Evolutionary conservation across 1,140 invertebrate species (phyloP), one percentile per base, ranked within the genome.

Genomic region (Drosophila parvula): DNA sequence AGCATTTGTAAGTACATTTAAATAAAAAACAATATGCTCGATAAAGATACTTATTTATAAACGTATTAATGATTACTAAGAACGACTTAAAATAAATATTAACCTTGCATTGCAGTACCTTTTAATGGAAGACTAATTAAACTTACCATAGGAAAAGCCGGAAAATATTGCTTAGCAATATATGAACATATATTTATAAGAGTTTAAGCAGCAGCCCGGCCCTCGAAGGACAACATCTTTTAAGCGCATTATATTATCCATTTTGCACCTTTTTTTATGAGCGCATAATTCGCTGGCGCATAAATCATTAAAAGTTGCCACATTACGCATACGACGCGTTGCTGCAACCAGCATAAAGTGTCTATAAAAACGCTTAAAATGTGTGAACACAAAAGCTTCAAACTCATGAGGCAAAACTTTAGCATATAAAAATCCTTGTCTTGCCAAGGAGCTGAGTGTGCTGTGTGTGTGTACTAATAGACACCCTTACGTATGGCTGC

Each of bases 331-430:
- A 84, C 80, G 73, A 58, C 64, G 62, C 55, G 79, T 74, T 74
- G 79, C 70, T 68, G 61, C 53, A 70, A 16, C 57, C 79, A 71
- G 75, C 76, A 83, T 76, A 82, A 82, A 82, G 81, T 82, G 71
- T 83, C 70, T 79, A 82, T 82, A 82, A 82, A 83, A 83, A 76
- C 76, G 80, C 60, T 79, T 82, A 79, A 83, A 82, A 79, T 82
- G 80, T 79, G 80, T 69, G 58, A 79, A 69, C 47, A 56, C 43
- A 71, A 71, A 71, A 71, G 68, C 68, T 70, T 70, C 68, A 70
- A 71, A 70, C 68, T 71, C 68, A 71, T 71, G 65, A 59, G 68
- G 47, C 76, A 47, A 62, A 82, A 82, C 70, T 83, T 82, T 83
- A 8, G 34, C 40, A 40, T 78, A 82, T 82, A 70, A 82, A 82